Conservation (phyloP, 2,888 invertebrate genomes). For the Eupithecia pulchellata region DNA sequence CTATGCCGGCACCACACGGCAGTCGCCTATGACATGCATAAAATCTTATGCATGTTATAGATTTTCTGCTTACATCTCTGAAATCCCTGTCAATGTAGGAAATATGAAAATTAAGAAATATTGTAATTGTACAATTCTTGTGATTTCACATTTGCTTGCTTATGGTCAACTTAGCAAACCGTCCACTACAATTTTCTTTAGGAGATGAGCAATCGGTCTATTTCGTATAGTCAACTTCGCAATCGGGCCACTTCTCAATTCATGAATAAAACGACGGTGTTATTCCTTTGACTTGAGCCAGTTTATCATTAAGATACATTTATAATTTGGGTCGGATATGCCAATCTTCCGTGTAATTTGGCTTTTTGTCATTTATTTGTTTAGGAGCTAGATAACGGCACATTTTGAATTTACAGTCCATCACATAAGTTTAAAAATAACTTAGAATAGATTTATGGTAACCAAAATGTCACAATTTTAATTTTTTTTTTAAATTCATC, state of each 20-base stretch:
- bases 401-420: constrained; percentile 63
- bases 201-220: too few species aligned
- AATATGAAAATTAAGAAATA: neutral
- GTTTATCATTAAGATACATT: neutral
- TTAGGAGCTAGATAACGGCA: constrained; percentile 55
- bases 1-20: too few species aligned
- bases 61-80: neutral
- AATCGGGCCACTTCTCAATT: too few species aligned
- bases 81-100: neutral
- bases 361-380: constrained; percentile 42
- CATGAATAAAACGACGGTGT: neutral
- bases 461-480: constrained; percentile 24
- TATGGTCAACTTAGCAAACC: too few species aligned
- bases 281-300: constrained; percentile 1
- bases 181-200: too few species aligned
- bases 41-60: too few species aligned
- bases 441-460: constrained; percentile 48
- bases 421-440: constrained; percentile 62
- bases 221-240: too few species aligned
- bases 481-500: too few species aligned
- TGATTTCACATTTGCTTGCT: too few species aligned
- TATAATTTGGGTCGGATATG: neutral
- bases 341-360: constrained; percentile 28
- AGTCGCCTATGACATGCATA: too few species aligned
- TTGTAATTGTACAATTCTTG: neutral